phyloP scores from a whole-genome alignment of 1,140 invertebrate species.

The Radopholus similis region DNA sequence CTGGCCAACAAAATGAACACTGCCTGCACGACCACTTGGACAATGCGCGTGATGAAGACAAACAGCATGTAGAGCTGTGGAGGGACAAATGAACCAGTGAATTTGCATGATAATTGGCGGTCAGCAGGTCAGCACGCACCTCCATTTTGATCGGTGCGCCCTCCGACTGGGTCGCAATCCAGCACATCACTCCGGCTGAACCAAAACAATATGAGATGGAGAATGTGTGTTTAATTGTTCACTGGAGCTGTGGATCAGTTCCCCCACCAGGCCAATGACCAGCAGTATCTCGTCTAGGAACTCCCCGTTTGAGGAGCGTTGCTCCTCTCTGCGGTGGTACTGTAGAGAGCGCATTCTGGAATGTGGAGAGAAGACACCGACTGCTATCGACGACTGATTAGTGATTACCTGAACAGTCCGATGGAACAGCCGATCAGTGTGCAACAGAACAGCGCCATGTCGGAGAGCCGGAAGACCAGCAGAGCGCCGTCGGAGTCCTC shows the following conservation, averaged over 20 bases:
- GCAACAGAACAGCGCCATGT: conserved; percentile 50
- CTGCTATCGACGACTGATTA: conserved; percentile 3
- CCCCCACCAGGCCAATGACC: conserved; percentile 56
- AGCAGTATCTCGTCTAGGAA: conserved; percentile 58
- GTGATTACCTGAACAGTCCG: conserved; percentile 42
- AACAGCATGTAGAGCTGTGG: conserved; percentile 43
- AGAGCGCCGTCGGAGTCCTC: conserved; percentile 37
- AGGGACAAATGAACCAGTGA: background rate
- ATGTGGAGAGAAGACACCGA: background rate
- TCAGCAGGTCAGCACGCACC: background rate
- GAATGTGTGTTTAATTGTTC: background rate
- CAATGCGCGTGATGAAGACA: conserved; percentile 48
- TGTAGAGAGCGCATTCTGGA: conserved; percentile 47
- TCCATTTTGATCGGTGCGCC: conserved; percentile 36
- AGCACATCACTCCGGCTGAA: conserved; percentile 39
- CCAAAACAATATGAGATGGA: background rate
- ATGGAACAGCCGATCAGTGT: conserved; percentile 47
- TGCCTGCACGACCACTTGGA: conserved; percentile 57
- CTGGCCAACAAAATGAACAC: conserved; percentile 54
- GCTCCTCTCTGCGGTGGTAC: conserved; percentile 28
- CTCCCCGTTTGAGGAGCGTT: conserved; percentile 45
- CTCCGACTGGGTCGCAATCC: conserved; percentile 43
- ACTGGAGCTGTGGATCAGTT: conserved; percentile 45
- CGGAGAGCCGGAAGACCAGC: conserved; percentile 52
- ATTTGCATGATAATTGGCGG: background rate